Evolutionary conservation across 2,888 invertebrate species (phyloP).

Genomic region (Palloptera scutellata): DNA sequence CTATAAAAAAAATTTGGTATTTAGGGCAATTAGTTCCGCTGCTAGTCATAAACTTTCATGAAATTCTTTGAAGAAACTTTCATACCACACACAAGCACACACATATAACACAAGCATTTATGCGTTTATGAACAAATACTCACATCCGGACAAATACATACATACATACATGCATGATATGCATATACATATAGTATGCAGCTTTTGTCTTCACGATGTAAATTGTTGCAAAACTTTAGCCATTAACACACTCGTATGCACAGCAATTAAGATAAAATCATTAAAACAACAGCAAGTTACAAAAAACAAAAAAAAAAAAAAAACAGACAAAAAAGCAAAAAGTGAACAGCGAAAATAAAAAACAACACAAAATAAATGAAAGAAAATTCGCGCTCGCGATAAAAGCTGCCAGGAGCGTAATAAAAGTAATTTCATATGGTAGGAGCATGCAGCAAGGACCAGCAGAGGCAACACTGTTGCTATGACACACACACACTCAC

Average conservation of each 20-base stretch:
- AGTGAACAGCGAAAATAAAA: conserved; percentile 3
- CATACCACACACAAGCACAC: neutral
- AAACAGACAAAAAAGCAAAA: conserved; percentile 1
- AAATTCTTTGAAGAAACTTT: conserved; percentile 19
- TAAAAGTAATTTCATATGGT: conserved; percentile 33
- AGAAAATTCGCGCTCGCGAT: conserved; percentile 12
- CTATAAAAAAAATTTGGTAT: conserved; percentile 12
- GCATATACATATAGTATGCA: neutral
- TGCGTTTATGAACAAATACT: no score
- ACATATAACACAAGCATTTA: no score
- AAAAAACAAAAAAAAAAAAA: conserved; percentile 17
- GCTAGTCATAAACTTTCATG: conserved; percentile 19
- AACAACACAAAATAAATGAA: no score
- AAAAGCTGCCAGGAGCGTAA: conserved; percentile 32
- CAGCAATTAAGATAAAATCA: conserved; percentile 30
- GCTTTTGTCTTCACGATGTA: conserved; percentile 19
- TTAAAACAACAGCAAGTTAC: conserved; percentile 18
- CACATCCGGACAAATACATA: neutral
- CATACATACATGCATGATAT: neutral
- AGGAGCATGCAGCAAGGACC: conserved; percentile 25
- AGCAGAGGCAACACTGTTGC: neutral
- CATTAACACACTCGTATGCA: conserved; percentile 34
- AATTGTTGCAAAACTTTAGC: conserved; percentile 30
- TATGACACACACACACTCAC: conserved; percentile 8
- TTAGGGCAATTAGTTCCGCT: conserved; percentile 25